Percentiles rank a stretch among this genome's conserved stretches.
phyloP scores from a whole-genome alignment of 2,113 vertebrate species.

The Athene cunicularia region DNA sequence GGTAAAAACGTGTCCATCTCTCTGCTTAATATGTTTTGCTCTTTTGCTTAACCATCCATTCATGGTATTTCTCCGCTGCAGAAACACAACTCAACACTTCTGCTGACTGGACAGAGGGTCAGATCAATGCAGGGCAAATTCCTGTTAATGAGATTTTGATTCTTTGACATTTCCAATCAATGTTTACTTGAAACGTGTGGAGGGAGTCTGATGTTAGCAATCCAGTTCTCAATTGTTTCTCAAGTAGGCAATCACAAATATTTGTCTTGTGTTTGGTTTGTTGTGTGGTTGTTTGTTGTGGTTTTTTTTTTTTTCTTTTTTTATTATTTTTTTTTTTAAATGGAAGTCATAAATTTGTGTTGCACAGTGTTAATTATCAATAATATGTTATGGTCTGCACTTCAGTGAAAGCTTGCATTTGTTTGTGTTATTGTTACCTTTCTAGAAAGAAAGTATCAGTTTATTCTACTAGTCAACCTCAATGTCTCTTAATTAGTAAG shows the following conservation, averaged over 20 bases:
- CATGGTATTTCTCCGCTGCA: background rate
- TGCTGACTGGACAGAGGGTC: conserved; percentile 23
- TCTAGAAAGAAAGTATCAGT: background rate
- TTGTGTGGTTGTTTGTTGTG: no score
- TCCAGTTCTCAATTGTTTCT: conserved; percentile 28
- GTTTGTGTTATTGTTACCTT: background rate
- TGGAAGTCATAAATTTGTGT: background rate
- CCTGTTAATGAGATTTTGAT: conserved; percentile 64
- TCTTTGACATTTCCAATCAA: conserved; percentile 59
- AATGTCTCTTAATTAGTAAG: background rate
- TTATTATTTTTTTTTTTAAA: background rate
- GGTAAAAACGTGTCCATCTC: background rate
- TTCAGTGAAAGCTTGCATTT: background rate
- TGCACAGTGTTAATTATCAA: conserved; percentile 14
- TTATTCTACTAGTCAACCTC: background rate
- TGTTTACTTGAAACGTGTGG: conserved; percentile 22
- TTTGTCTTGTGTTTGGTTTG: background rate
- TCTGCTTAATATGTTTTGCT: background rate
- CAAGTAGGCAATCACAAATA: background rate
- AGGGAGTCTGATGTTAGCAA: conserved; percentile 32
- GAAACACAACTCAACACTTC: background rate
- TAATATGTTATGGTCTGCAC: background rate
- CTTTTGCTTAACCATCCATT: conserved; percentile 1
- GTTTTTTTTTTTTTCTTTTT: background rate
- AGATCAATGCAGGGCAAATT: conserved; percentile 52